These are phyloP conservation scores for Bettongia penicillata DNA, from an alignment of 2,113 vertebrate genomes.

Conservation along the genomic window DNA sequence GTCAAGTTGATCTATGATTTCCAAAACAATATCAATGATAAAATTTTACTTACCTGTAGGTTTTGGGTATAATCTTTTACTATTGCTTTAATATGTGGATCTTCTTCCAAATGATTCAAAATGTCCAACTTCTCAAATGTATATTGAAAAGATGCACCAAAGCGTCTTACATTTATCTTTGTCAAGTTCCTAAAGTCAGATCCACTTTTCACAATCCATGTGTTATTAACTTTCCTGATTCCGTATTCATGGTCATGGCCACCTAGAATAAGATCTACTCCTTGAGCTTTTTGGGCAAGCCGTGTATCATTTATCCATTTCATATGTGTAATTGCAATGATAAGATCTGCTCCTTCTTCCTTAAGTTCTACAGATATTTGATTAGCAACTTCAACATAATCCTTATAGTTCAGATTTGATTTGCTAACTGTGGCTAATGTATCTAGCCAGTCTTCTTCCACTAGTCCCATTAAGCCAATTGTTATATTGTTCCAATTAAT, in stretches of 20 bases:
- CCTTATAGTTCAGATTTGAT: constrained; percentile 63
- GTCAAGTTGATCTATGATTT: not conserved
- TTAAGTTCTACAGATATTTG: constrained; percentile 62
- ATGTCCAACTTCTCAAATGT: constrained; percentile 63
- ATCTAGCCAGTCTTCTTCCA: constrained; percentile 77
- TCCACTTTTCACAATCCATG: constrained; percentile 68
- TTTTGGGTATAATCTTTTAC: constrained; percentile 60
- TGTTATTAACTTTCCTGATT: constrained; percentile 67
- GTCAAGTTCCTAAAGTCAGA: constrained; percentile 69
- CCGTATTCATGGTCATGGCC: constrained; percentile 71
- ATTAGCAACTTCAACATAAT: constrained; percentile 58
- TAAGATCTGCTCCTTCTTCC: constrained; percentile 54
- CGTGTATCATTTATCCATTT: constrained; percentile 69
- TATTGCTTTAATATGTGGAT: constrained; percentile 62
- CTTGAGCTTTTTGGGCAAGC: constrained; percentile 51
- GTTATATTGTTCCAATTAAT: constrained; percentile 66
- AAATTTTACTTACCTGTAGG: constrained; percentile 55
- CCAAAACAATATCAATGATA: not conserved
- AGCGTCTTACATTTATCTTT: constrained; percentile 51
- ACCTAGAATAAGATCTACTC: constrained; percentile 59
- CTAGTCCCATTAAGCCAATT: constrained; percentile 68
- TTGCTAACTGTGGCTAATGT: constrained; percentile 66
- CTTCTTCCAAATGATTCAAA: constrained; percentile 66
- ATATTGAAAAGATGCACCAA: constrained; percentile 61
- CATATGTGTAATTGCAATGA: constrained; percentile 66